phyloP scores from a whole-genome alignment of 2,113 vertebrate genomes.

The Noturus placidus region DNA sequence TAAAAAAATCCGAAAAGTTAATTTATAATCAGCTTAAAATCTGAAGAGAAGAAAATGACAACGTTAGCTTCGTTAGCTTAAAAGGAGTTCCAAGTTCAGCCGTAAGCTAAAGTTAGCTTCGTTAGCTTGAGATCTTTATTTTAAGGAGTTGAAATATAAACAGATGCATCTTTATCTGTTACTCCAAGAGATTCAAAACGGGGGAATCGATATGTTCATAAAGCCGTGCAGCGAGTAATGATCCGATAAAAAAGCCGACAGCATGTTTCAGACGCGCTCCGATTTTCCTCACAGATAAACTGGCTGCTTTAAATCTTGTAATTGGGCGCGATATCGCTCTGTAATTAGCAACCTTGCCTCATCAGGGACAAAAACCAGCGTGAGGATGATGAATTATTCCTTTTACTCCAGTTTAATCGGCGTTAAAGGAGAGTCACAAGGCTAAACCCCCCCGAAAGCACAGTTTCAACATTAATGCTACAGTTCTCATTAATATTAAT shows the following conservation, averaged over 20 bases:
- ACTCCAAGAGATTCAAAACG: not conserved
- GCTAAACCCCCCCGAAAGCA: conserved; percentile 68
- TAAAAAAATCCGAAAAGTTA: too few relatives aligned
- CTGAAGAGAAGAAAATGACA: too few relatives aligned
- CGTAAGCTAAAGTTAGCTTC: not conserved
- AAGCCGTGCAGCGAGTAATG: conserved; percentile 58
- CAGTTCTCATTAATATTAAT: conserved; percentile 77
- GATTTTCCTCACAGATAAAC: conserved; percentile 70
- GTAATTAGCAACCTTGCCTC: conserved; percentile 71
- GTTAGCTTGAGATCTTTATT: too few relatives aligned
- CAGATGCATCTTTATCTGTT: not conserved
- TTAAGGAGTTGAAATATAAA: too few relatives aligned
- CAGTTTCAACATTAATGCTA: conserved; percentile 74
- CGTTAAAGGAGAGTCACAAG: conserved; percentile 72
- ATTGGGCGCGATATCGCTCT: conserved; percentile 67
- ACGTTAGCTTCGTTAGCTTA: too few relatives aligned
- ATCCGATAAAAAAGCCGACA: conserved; percentile 62
- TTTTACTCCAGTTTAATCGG: conserved; percentile 74
- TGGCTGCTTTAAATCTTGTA: conserved; percentile 68
- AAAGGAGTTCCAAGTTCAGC: too few relatives aligned
- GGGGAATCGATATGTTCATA: not conserved
- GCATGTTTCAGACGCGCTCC: conserved; percentile 70
- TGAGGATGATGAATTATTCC: conserved; percentile 74
- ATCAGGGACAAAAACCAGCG: conserved; percentile 47
- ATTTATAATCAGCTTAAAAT: too few relatives aligned